A percentile compares a stretch with the other conserved stretches of the same genome.
Evolutionary conservation across 2,113 vertebrate species (phyloP).

Genomic region (Gobius niger): DNA sequence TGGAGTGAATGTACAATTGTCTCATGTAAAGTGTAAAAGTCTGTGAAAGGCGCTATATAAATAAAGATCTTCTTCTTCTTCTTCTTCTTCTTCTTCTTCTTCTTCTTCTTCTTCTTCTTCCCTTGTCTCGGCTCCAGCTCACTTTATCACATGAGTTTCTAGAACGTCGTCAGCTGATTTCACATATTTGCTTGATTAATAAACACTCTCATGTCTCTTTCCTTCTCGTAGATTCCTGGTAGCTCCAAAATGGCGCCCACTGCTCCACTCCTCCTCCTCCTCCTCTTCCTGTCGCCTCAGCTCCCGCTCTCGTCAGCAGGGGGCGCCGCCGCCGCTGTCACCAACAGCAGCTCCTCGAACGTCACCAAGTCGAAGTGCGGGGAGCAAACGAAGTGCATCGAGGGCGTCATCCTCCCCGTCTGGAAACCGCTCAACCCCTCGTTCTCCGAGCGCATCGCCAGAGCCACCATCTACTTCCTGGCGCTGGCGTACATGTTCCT

Average conservation of each 20-base stretch:
- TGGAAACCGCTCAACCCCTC: constrained; percentile 88
- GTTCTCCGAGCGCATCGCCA: constrained; percentile 88
- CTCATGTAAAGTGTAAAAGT: too few relatives aligned
- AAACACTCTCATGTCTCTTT: background rate
- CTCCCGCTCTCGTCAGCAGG: constrained; percentile 49
- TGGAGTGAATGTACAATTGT: too few relatives aligned
- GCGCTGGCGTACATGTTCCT: constrained; percentile 95
- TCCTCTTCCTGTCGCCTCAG: constrained; percentile 69
- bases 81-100: too few relatives aligned
- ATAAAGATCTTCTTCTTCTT: too few relatives aligned
- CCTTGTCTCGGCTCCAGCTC: too few relatives aligned
- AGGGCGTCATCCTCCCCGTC: constrained; percentile 89
- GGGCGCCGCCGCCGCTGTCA: constrained; percentile 17
- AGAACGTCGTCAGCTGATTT: too few relatives aligned
- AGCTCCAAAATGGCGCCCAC: constrained; percentile 42
- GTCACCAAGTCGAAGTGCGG: constrained; percentile 65
- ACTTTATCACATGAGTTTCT: too few relatives aligned
- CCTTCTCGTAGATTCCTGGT: constrained; percentile 51
- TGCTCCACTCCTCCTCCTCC: constrained; percentile 51
- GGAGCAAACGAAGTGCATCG: constrained; percentile 82
- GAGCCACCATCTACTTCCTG: constrained; percentile 93
- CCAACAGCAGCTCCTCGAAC: constrained; percentile 50
- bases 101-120: too few relatives aligned
- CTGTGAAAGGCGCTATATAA: too few relatives aligned
- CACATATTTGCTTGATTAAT: too few relatives aligned